Evolutionary conservation across 2,797 vertebrate genomes (phyloP).

Genomic region (Acanthiza pusilla): DNA sequence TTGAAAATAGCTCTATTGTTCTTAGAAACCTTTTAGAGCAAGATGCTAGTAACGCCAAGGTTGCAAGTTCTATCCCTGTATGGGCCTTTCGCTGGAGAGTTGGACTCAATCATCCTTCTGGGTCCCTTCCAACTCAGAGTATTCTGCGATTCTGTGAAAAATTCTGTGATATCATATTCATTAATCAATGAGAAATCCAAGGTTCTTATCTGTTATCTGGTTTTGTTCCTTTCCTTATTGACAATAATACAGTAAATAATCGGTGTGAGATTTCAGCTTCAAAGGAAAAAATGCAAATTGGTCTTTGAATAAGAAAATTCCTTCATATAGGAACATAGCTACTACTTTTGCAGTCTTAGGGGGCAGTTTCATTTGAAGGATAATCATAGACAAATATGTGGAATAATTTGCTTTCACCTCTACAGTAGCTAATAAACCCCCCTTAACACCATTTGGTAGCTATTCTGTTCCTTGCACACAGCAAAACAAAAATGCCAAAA

Average conservation of each 20-base stretch:
- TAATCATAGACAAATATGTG: neutral
- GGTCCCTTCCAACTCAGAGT: neutral
- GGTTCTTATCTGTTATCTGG: neutral
- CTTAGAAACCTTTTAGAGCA: neutral
- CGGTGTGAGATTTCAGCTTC: neutral
- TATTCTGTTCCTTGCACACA: neutral
- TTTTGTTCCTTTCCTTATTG: neutral
- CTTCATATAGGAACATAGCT: neutral
- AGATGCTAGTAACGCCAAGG: too few relatives aligned
- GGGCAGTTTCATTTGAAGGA: neutral
- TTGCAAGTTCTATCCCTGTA: rapidly evolving
- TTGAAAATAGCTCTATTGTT: neutral
- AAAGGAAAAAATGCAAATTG: neutral
- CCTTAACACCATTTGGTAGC: neutral
- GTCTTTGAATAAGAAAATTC: neutral
- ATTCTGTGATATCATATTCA: neutral
- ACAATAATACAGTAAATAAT: neutral
- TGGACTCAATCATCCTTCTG: too few relatives aligned
- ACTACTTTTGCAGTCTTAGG: neutral
- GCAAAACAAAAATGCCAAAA: neutral
- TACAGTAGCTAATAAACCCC: neutral
- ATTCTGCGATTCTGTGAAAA: neutral
- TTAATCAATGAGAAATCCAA: neutral
- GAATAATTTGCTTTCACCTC: conserved; percentile 29
- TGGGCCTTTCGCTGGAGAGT: neutral